Evolutionary conservation across 2,797 vertebrate species (phyloP), one percentile per base, ranked within the genome.

Genomic region (Sarcoramphus papa): DNA sequence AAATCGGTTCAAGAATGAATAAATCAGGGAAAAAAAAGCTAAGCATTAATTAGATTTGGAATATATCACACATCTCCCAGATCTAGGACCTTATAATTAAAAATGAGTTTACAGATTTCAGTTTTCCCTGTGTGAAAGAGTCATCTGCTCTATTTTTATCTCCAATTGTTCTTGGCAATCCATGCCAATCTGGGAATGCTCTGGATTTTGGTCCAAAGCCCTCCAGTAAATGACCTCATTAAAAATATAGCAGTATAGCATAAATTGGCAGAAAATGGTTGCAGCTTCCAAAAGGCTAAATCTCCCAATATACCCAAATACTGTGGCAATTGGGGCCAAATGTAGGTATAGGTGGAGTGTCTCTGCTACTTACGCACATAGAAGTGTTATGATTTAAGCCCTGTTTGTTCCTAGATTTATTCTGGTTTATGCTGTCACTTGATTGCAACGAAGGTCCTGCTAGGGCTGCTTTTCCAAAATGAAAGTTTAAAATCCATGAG

Each of bases 171-270:
- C 65, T 83, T 91, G 89, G 53, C 87, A 67, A 57, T 37, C 60
- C 75, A 63, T 62, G 23, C 10, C 57, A 88, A 57, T 95, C 79
- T 91, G 90, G 59, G 88, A 68, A 88, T 81, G 69, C 62, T 95
- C 73, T 95, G 85, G 86, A 90, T 86, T 87, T 94, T 45, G 91
- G 53, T 95, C 92, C 93, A 92, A 96, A 97, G 81, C 53, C 51
- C 45, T 78, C 10, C 14, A 30, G 54, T 92, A 91, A 93, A 95
- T 92, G 74, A 91, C 89, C 83, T 96, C 77, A 77, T 96, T 96
- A 90, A 94, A 97, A 96, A 92, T 43, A 76, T 4, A 77, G 37
- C 73, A 74, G 64, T 57, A 64, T 40, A 77, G 53, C 57, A 90
- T 69, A 85, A 90, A 88, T 76, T 85, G 81, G 40, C 69, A 92